These are phyloP conservation scores for Lepidurus apus DNA, from an alignment of 1,140 invertebrate genomes.

Conservation along the genomic window DNA sequence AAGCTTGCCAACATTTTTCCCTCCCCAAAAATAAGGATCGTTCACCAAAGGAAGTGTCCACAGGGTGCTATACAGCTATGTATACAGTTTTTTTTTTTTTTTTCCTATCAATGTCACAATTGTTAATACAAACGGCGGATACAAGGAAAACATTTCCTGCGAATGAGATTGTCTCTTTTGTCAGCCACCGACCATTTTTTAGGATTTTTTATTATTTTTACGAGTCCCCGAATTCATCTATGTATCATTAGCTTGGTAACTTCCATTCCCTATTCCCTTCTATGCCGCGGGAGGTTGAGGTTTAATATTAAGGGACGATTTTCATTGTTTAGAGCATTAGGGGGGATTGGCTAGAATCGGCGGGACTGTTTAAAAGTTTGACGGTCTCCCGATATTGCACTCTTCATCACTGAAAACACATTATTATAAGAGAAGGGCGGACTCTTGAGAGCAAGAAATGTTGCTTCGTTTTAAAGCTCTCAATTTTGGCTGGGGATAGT, in stretches of 20 bases:
- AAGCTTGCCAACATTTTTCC: background rate
- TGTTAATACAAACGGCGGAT: slow-evolving; percentile 4
- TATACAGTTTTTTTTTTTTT: background rate
- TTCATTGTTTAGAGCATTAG: too few relatives aligned
- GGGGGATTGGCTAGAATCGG: too few relatives aligned
- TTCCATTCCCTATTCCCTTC: background rate
- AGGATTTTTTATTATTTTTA: too few relatives aligned
- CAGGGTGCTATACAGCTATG: background rate
- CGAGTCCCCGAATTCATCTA: background rate
- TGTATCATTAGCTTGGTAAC: background rate
- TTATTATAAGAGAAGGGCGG: background rate
- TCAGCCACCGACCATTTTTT: background rate
- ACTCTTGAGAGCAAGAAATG: background rate
- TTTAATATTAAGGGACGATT: too few relatives aligned
- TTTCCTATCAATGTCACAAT: slow-evolving; percentile 10
- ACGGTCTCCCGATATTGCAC: background rate
- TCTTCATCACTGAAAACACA: background rate
- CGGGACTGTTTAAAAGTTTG: too few relatives aligned
- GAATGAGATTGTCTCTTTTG: background rate
- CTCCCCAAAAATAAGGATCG: background rate
- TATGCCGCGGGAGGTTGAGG: too few relatives aligned
- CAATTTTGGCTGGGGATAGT: background rate
- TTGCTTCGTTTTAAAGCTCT: background rate
- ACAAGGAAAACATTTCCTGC: background rate
- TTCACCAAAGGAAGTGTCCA: background rate